Evolutionary conservation across 2,113 vertebrate genomes (phyloP).

Genomic region (Brevimyrus niger): DNA sequence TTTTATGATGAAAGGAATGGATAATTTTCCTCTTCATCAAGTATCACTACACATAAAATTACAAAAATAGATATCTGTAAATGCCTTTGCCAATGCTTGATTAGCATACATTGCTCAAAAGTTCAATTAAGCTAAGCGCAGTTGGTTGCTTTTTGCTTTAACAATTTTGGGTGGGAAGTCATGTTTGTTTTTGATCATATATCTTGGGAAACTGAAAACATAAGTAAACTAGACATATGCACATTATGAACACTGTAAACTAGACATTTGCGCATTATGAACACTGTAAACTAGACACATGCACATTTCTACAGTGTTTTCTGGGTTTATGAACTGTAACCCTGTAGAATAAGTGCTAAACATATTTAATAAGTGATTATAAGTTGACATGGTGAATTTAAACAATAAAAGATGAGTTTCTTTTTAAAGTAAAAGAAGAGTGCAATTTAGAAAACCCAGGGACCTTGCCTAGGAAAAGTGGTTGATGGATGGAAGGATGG

Average conservation of each 20-base stretch:
- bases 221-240: neutral
- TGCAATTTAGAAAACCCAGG: neutral
- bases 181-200: neutral
- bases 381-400: neutral
- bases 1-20: neutral
- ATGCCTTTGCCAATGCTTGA: neutral
- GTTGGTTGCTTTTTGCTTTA: neutral
- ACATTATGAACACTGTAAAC: neutral
- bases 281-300: no score
- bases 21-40: neutral
- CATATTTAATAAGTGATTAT: neutral
- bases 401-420: neutral
- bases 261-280: neutral
- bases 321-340: neutral
- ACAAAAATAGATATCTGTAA: neutral
- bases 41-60: neutral
- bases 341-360: neutral
- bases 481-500: neutral
- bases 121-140: neutral
- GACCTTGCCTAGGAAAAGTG: neutral
- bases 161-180: neutral
- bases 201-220: neutral
- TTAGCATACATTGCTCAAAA: neutral
- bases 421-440: neutral
- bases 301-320: neutral